These are phyloP conservation scores for Agapostemon virescens DNA, from an alignment of 2,888 invertebrate genomes.

Conservation along the genomic window DNA sequence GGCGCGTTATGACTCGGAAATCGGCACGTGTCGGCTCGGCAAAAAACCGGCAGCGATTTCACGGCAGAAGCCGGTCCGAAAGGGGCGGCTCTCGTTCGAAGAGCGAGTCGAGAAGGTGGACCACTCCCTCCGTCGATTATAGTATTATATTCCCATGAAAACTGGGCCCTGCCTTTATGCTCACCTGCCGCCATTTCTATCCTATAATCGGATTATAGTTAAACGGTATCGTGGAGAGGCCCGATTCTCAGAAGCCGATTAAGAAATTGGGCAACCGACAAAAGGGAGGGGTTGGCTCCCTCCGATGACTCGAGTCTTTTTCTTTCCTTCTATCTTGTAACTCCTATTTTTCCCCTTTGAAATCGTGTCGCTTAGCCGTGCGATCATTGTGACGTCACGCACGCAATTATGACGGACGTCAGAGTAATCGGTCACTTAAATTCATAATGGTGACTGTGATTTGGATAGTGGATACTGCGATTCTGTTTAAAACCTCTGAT, in stretches of 20 bases:
- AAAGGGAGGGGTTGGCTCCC: slow-evolving; percentile 9
- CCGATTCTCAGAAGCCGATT: slow-evolving; percentile 59
- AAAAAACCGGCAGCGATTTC: slow-evolving; percentile 20
- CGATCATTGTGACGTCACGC: slow-evolving; percentile 18
- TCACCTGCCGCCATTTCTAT: slow-evolving; percentile 52
- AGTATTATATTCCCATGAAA: slow-evolving; percentile 48
- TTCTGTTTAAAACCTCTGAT: not conserved
- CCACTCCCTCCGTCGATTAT: slow-evolving; percentile 54
- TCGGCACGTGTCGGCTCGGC: slow-evolving; percentile 2
- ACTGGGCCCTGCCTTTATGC: slow-evolving; percentile 37
- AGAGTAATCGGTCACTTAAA: slow-evolving; percentile 5
- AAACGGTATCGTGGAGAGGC: slow-evolving; percentile 52
- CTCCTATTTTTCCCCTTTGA: slow-evolving; percentile 2
- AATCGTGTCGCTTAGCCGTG: slow-evolving; percentile 18
- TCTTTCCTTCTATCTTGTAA: not conserved
- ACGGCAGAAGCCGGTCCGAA: not conserved
- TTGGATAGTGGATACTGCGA: not conserved
- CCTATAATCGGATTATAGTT: slow-evolving; percentile 61
- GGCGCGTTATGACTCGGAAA: not conserved
- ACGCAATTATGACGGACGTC: not conserved
- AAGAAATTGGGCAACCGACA: slow-evolving; percentile 52
- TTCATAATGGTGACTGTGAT: not conserved
- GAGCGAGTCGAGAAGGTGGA: slow-evolving; percentile 30
- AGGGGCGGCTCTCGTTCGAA: slow-evolving; percentile 1
- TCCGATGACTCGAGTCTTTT: slow-evolving; percentile 28